A percentile compares a stretch with the other conserved stretches of the same genome.
These are phyloP conservation scores for Marmota monax DNA, from an alignment of 2,113 vertebrate species.

Conservation along the genomic window DNA sequence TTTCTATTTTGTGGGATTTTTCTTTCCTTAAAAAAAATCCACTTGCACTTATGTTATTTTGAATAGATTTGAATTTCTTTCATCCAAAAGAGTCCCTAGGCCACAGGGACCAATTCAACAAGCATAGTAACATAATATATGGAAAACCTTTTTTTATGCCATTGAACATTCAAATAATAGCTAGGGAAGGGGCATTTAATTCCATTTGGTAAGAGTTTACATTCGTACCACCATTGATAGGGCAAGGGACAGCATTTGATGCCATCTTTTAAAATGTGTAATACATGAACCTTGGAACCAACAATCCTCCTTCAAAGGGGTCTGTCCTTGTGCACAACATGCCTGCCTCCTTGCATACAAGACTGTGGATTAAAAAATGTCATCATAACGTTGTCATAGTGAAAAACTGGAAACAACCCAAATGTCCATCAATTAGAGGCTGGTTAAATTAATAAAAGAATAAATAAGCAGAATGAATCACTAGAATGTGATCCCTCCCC, in stretches of 20 bases:
- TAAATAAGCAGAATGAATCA: neutral
- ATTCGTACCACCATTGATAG: neutral
- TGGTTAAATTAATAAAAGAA: neutral
- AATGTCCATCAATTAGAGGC: neutral
- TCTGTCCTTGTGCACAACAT: neutral
- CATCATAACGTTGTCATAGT: neutral
- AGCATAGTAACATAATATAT: neutral
- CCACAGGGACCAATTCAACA: neutral
- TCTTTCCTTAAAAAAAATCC: neutral
- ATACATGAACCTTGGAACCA: neutral
- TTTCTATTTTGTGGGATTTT: neutral
- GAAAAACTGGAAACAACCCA: conserved; percentile 23
- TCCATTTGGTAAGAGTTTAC: neutral
- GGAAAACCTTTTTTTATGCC: neutral
- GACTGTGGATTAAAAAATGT: neutral
- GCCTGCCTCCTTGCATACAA: neutral
- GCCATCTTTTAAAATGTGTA: neutral
- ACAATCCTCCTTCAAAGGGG: neutral
- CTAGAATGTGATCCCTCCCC: neutral
- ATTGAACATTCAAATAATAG: conserved; percentile 11
- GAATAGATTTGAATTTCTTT: neutral
- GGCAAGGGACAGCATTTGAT: neutral
- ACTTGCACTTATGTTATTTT: conserved; percentile 10
- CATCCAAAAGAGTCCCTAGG: neutral
- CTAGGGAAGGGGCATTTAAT: neutral